Evolutionary conservation across 2,888 invertebrate genomes (phyloP).

Genomic region (Molorchus minor): DNA sequence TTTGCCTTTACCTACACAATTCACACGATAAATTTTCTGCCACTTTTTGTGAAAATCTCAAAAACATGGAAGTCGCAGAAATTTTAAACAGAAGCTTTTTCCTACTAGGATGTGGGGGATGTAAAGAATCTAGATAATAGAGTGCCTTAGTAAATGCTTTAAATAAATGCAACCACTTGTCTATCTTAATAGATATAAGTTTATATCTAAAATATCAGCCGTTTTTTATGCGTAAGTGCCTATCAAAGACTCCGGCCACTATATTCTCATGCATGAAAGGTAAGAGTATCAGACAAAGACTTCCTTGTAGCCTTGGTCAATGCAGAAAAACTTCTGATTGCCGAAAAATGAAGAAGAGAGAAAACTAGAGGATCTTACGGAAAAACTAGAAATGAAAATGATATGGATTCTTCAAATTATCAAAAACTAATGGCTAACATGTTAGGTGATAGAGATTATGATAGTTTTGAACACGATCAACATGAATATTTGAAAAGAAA

Average conservation of each 20-base stretch:
- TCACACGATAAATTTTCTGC: slow-evolving; percentile 46
- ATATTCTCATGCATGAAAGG: slow-evolving; percentile 19
- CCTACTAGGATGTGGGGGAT: slow-evolving; percentile 54
- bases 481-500: slow-evolving; percentile 66
- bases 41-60: slow-evolving; percentile 46
- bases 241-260: slow-evolving; percentile 31
- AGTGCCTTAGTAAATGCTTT: slow-evolving; percentile 43
- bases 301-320: slow-evolving; percentile 40
- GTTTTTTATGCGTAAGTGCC: slow-evolving; percentile 45
- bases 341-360: too few relatives aligned
- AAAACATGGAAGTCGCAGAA: slow-evolving; percentile 38
- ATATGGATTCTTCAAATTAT: slow-evolving; percentile 53
- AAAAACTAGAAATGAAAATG: slow-evolving; percentile 35
- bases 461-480: slow-evolving; percentile 65
- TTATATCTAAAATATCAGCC: slow-evolving; percentile 36
- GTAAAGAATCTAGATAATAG: slow-evolving; percentile 43
- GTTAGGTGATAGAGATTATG: slow-evolving; percentile 67
- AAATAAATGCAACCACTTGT: slow-evolving; percentile 38
- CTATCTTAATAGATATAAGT: slow-evolving; percentile 34
- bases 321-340: slow-evolving; percentile 34
- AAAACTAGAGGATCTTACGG: too few relatives aligned
- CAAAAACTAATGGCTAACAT: slow-evolving; percentile 69
- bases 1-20: slow-evolving; percentile 53
- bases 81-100: slow-evolving; percentile 46
- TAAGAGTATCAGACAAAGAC: slow-evolving; percentile 38